Percentiles rank a stretch among this genome's conserved stretches.
Conservation (phyloP, 2,888 invertebrate species). For the Rhagium mordax region DNA sequence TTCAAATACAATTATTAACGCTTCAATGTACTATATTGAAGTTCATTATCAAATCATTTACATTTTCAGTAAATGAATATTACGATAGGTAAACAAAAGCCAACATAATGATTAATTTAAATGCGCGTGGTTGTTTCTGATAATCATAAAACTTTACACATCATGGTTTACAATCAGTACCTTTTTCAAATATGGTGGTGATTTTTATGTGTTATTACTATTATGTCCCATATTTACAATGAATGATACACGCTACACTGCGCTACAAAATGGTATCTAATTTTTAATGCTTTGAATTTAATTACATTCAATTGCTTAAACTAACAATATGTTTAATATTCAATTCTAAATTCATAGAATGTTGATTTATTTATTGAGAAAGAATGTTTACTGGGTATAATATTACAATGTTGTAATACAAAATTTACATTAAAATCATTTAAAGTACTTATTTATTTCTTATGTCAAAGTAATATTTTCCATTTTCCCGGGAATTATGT, state of each 20-base stretch:
- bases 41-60: constrained; percentile 18
- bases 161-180: neutral
- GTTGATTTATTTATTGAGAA: no score
- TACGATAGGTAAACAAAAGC: neutral
- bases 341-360: no score
- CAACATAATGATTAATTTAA: constrained; percentile 22
- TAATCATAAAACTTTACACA: constrained; percentile 11
- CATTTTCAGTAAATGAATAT: constrained; percentile 19
- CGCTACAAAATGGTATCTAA: neutral
- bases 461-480: neutral
- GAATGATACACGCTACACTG: neutral
- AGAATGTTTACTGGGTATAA: no score
- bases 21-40: constrained; percentile 16
- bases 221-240: neutral
- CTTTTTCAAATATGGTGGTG: neutral
- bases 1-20: constrained; percentile 4
- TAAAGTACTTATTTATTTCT: neutral
- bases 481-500: neutral
- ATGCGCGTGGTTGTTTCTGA: constrained; percentile 22
- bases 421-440: neutral
- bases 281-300: neutral
- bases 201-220: neutral
- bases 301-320: neutral
- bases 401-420: neutral
- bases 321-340: no score